Conservation (phyloP, 2,113 vertebrate species). For the Pterophyllum scalare region DNA sequence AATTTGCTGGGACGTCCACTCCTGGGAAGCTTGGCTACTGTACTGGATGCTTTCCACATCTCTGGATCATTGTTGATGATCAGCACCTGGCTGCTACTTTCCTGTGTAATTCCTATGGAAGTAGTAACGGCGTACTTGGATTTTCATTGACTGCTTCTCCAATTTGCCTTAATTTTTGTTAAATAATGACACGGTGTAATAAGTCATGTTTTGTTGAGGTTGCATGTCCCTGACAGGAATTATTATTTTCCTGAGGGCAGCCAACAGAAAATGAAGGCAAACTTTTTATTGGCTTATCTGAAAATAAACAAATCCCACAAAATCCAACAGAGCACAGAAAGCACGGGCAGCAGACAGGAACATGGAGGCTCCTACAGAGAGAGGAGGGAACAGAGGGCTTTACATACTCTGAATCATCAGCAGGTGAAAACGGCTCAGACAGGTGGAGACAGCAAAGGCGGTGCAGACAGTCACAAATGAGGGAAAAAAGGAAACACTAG, state of each 20-base stretch:
- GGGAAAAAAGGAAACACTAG: not conserved
- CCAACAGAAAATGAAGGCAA: not conserved
- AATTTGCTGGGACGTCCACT: not conserved
- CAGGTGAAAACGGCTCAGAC: not conserved
- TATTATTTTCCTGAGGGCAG: fast-evolving
- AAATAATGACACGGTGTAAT: not conserved
- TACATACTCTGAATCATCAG: too few relatives aligned
- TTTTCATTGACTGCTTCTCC: not conserved
- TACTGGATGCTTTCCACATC: too few relatives aligned
- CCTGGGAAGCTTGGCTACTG: not conserved
- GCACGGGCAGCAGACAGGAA: too few relatives aligned
- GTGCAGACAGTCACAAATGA: not conserved
- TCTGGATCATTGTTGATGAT: too few relatives aligned
- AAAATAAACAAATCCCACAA: not conserved
- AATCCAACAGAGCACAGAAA: too few relatives aligned
- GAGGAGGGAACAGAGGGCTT: too few relatives aligned
- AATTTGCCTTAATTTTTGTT: fast-evolving
- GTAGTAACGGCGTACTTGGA: not conserved
- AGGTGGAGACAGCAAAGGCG: not conserved
- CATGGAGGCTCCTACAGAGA: too few relatives aligned
- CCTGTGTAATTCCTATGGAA: too few relatives aligned
- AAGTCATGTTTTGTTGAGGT: not conserved
- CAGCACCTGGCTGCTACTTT: not conserved
- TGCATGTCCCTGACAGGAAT: not conserved
- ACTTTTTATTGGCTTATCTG: not conserved